Percentiles rank a stretch among this genome's conserved stretches.
These are phyloP conservation scores for Verasper variegatus DNA, from an alignment of 2,113 vertebrate genomes.

Conservation along the genomic window DNA sequence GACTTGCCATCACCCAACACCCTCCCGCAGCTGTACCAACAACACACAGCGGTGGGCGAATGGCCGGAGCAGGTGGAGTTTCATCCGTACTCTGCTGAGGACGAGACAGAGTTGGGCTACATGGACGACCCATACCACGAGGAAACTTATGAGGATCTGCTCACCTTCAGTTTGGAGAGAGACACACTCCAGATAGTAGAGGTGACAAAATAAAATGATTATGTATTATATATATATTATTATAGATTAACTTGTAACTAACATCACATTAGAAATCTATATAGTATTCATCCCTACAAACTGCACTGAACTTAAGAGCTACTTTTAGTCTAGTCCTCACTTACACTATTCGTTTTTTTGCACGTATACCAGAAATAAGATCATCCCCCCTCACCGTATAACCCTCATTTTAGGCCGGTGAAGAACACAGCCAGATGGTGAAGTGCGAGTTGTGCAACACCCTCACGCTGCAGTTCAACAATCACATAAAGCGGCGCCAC, in stretches of 20 bases:
- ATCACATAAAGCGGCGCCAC: slow-evolving; percentile 84
- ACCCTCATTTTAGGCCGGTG: slow-evolving; percentile 68
- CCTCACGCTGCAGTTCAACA: slow-evolving; percentile 84
- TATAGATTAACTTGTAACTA: neutral
- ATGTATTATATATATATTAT: too few relatives aligned
- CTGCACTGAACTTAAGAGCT: neutral
- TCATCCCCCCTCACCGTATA: neutral
- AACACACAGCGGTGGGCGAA: slow-evolving; percentile 70
- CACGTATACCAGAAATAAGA: neutral
- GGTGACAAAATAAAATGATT: slow-evolving; percentile 56
- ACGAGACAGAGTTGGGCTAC: slow-evolving; percentile 84
- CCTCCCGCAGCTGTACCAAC: slow-evolving; percentile 78
- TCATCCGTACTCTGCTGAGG: slow-evolving; percentile 81
- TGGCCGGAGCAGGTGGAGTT: slow-evolving; percentile 83
- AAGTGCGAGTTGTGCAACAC: slow-evolving; percentile 86
- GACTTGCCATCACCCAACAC: slow-evolving; percentile 80
- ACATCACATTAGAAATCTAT: neutral
- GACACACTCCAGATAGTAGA: slow-evolving; percentile 84
- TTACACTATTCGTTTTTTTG: too few relatives aligned
- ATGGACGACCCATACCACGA: slow-evolving; percentile 86
- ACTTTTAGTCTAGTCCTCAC: neutral
- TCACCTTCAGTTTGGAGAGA: slow-evolving; percentile 83
- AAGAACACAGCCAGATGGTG: slow-evolving; percentile 84
- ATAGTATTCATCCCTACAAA: neutral
- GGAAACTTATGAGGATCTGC: slow-evolving; percentile 84